Evolutionary conservation across 2,113 vertebrate genomes (phyloP).

Genomic region (Trichomycterus rosablanca): DNA sequence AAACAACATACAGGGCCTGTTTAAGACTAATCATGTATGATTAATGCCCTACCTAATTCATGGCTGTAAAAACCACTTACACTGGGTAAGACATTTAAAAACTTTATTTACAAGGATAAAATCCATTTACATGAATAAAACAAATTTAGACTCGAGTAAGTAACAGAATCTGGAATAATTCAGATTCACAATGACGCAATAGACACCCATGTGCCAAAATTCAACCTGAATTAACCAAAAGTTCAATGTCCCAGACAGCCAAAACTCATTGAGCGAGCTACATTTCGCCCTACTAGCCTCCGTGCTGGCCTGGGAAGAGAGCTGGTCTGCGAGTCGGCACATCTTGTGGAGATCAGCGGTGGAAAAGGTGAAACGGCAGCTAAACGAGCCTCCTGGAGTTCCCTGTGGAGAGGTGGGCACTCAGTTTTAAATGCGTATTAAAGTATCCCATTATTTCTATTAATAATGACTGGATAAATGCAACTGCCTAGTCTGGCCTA

Average conservation of each 20-base stretch:
- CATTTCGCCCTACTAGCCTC: slow-evolving; percentile 73
- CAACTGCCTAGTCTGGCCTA: neutral
- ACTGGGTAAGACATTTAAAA: slow-evolving; percentile 62
- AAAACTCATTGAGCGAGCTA: slow-evolving; percentile 77
- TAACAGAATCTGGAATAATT: neutral
- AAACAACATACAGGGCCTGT: no score
- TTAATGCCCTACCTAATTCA: no score
- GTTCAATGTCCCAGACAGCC: slow-evolving; percentile 46
- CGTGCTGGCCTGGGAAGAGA: slow-evolving; percentile 55
- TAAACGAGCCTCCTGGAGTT: slow-evolving; percentile 80
- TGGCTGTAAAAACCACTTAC: no score
- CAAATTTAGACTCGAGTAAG: neutral
- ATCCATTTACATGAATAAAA: slow-evolving; percentile 7
- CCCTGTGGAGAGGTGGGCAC: no score
- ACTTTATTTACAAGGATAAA: slow-evolving; percentile 65
- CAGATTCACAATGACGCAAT: no score
- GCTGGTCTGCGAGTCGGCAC: slow-evolving; percentile 32
- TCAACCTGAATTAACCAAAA: neutral
- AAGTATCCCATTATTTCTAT: no score
- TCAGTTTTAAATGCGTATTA: no score
- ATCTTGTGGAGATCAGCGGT: slow-evolving; percentile 35
- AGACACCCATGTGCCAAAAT: no score
- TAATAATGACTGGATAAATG: no score
- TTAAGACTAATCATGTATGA: no score
- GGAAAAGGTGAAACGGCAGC: slow-evolving; percentile 65